phyloP scores from a whole-genome alignment of 2,888 invertebrate species.

The Cordylochernes scorpioides region DNA sequence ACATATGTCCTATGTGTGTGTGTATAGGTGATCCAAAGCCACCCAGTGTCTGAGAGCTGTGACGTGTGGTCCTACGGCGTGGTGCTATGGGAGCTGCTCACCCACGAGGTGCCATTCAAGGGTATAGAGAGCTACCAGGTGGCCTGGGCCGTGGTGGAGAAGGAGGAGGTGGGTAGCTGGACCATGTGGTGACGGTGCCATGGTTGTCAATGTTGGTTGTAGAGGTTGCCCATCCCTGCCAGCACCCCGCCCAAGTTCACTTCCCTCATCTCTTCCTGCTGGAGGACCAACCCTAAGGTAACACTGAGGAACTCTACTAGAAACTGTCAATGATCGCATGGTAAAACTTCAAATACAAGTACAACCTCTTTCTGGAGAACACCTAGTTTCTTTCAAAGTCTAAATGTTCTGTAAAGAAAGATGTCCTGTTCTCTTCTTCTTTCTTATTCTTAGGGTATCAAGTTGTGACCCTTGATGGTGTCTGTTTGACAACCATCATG shows the following conservation, averaged over 20 bases:
- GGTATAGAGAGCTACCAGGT: constrained; percentile 25
- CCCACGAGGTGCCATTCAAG: constrained; percentile 22
- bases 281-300: constrained; percentile 20
- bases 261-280: constrained; percentile 21
- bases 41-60: constrained; percentile 22
- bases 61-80: constrained; percentile 25
- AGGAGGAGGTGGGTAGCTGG: constrained; percentile 20
- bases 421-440: no score
- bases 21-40: constrained; percentile 22
- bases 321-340: no score
- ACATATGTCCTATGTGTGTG: no score
- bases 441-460: no score
- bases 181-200: constrained; percentile 1
- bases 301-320: no score
- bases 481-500: no score
- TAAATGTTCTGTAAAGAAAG: no score
- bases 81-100: constrained; percentile 24
- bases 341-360: no score
- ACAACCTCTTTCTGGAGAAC: no score
- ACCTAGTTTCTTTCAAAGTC: no score
- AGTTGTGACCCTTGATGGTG: no score
- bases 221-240: constrained; percentile 21
- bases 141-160: constrained; percentile 24
- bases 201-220: constrained; percentile 4
- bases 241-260: constrained; percentile 21